phyloP scores from a whole-genome alignment of 2,797 vertebrate species.

The Muscicapa striata region DNA sequence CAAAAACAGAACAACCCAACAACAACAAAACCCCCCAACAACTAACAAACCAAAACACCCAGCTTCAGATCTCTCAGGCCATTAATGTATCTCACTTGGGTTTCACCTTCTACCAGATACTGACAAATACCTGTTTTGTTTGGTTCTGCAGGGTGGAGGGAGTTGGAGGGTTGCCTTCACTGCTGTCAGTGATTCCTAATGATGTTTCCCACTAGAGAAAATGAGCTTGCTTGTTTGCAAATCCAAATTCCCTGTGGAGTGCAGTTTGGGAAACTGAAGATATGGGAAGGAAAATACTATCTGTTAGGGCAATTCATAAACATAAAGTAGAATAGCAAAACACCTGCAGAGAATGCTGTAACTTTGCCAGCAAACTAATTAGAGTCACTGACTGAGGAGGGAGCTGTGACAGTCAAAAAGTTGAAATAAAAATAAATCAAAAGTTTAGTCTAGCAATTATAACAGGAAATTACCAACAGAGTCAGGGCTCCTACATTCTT shows the following conservation, averaged over 20 bases:
- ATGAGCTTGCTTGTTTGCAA: conserved; percentile 36
- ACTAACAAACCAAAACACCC: neutral
- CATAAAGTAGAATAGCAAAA: conserved; percentile 28
- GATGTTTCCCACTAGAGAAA: conserved; percentile 34
- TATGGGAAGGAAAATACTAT: conserved; percentile 20
- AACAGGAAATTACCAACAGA: conserved; percentile 18
- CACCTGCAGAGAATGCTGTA: conserved; percentile 31
- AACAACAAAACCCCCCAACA: neutral
- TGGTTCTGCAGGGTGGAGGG: conserved; percentile 18
- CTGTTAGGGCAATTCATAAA: neutral
- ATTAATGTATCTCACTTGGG: neutral
- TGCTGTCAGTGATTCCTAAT: conserved; percentile 44
- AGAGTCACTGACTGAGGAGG: neutral
- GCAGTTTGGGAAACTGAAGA: conserved; percentile 38
- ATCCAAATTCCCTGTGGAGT: conserved; percentile 18
- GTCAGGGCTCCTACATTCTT: neutral
- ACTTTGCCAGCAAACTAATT: conserved; percentile 43
- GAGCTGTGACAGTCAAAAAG: conserved; percentile 5
- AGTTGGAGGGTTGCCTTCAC: conserved; percentile 1
- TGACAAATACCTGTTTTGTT: conserved; percentile 20
- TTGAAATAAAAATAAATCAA: conserved; percentile 55
- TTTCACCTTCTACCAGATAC: neutral
- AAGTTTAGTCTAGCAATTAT: conserved; percentile 38
- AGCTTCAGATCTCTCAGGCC: neutral
- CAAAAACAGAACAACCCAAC: neutral